These are phyloP conservation scores for Torymus texanus DNA, from an alignment of 2,888 invertebrate genomes.

Conservation along the genomic window DNA sequence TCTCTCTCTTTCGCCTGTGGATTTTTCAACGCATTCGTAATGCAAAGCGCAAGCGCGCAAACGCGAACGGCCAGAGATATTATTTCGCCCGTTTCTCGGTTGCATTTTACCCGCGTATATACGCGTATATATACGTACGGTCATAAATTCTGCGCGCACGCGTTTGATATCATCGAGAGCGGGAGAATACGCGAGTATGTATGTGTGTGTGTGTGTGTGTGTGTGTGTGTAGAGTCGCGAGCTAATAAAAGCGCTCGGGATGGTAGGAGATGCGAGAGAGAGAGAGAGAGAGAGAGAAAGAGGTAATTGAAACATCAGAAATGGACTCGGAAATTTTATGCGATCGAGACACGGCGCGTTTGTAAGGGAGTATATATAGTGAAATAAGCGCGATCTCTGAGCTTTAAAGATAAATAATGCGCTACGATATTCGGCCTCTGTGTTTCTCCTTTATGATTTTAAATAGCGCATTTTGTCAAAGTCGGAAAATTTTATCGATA, in stretches of 20 bases:
- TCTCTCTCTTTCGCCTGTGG: too few relatives aligned
- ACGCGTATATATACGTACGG: not conserved
- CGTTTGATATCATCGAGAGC: constrained; percentile 42
- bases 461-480: not conserved
- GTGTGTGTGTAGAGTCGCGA: too few relatives aligned
- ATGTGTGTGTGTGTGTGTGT: not conserved
- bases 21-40: constrained; percentile 16
- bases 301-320: constrained; percentile 48
- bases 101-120: not conserved
- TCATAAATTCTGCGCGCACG: constrained; percentile 39
- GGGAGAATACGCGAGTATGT: not conserved
- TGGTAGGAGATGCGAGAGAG: too few relatives aligned
- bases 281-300: not conserved
- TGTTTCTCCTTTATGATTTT: not conserved
- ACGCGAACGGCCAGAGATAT: not conserved
- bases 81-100: constrained; percentile 32
- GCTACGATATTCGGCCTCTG: not conserved
- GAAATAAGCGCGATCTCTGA: too few relatives aligned
- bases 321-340: constrained; percentile 10
- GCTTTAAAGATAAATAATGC: not conserved
- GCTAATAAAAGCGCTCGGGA: constrained; percentile 25
- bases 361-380: too few relatives aligned
- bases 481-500: not conserved
- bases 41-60: not conserved
- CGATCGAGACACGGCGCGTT: not conserved